Percentiles rank a stretch among this genome's conserved stretches.
Evolutionary conservation across 1,140 invertebrate genomes (phyloP).

Genomic region (Atta cephalotes): DNA sequence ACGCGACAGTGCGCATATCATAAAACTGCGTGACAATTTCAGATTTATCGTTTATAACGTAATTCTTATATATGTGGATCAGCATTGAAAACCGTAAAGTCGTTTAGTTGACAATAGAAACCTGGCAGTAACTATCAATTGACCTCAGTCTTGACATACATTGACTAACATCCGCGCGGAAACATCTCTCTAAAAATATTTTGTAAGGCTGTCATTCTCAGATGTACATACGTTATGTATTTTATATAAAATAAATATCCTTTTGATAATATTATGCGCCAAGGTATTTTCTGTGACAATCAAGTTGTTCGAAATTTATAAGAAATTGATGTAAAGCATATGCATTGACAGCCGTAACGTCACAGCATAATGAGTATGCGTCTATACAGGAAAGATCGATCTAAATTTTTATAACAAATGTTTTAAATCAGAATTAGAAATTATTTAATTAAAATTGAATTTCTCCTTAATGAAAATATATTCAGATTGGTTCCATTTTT

Average conservation of each 20-base stretch:
- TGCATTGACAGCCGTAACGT: neutral
- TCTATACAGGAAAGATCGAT: neutral
- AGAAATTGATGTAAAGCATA: neutral
- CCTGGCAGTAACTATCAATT: neutral
- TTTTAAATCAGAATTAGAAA: neutral
- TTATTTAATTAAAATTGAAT: neutral
- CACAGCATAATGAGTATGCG: neutral
- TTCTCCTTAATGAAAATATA: neutral
- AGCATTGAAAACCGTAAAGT: slow-evolving; percentile 26
- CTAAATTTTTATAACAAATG: neutral
- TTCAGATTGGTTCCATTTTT: neutral
- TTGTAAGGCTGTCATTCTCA: slow-evolving; percentile 15
- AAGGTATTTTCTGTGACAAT: slow-evolving; percentile 5
- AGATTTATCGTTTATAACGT: slow-evolving; percentile 15
- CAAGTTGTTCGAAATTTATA: neutral
- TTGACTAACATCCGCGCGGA: neutral
- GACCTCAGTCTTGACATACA: neutral
- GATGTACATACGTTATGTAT: neutral
- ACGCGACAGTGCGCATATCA: neutral
- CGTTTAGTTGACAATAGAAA: neutral
- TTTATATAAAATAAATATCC: slow-evolving; percentile 1
- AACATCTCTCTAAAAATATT: slow-evolving; percentile 35
- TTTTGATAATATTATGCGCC: neutral
- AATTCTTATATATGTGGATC: neutral
- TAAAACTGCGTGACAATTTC: slow-evolving; percentile 26